Evolutionary conservation across 2,113 vertebrate genomes (phyloP).

Genomic region (Pungitius pungitius): DNA sequence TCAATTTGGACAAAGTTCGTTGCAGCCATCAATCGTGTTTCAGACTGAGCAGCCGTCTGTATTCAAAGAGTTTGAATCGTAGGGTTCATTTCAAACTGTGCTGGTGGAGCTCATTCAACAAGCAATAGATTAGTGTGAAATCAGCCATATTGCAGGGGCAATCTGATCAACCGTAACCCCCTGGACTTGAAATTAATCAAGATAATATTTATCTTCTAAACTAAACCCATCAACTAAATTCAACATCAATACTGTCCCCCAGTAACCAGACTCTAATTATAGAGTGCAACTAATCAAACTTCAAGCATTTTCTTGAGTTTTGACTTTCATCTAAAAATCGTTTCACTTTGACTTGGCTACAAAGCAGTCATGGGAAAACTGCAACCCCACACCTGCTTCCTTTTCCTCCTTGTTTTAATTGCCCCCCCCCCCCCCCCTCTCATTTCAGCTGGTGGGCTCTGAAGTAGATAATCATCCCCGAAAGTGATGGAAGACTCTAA

Average conservation of each 20-base stretch:
- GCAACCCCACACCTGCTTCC: conserved; percentile 55
- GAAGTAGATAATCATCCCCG: conserved; percentile 67
- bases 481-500: conserved; percentile 69
- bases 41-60: not conserved
- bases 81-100: not conserved
- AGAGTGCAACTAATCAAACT: not conserved
- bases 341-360: not conserved
- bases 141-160: not conserved
- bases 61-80: not conserved
- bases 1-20: not conserved
- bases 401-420: conserved; percentile 45
- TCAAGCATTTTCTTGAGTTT: not conserved
- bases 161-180: not conserved
- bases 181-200: not conserved
- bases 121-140: not conserved
- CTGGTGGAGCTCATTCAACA: not conserved
- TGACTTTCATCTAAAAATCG: not conserved
- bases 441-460: conserved; percentile 36
- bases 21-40: not conserved
- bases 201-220: not conserved
- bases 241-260: not conserved
- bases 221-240: not conserved
- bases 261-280: not conserved
- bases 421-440: too few species aligned
- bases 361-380: conserved; percentile 11